Evolutionary conservation across 2,113 vertebrate species (phyloP), one percentile per base, ranked within the genome.

Genomic region (Ascaphus truei): DNA sequence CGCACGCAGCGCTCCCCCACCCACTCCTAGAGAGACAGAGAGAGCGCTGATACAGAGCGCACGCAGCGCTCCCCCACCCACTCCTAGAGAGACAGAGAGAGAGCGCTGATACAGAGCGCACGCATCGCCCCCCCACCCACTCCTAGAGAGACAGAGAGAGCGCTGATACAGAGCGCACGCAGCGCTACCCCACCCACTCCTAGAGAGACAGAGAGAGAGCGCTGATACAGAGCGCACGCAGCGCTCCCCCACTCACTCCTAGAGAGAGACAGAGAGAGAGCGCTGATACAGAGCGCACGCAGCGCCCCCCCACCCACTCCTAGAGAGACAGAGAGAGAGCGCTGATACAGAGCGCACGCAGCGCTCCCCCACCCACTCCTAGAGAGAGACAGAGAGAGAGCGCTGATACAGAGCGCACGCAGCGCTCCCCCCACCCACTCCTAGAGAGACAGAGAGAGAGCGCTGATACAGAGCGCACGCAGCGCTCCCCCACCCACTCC

Each of bases 291-390:
- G 96, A 98, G 79, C 98, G 98, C 59, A 98, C 89, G 81, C 96
- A 98, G 16, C 97, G 93, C 61, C 98, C 97, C 51, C 96, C 97
- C 29, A 99, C 97, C 97, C 97, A 99, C 79, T 99, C 97, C 96
- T 99, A 77, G 39, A 73, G 68, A 51, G 65, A 0, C 11, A 67
- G 15, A 16, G 16, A 11, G 13, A 7, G 0, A n/a, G n/a, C 68
- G 22, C 55, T n/a, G 30, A 18, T 4, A 3, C 48, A 10, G 96
- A 98, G 79, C 98, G 98, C 59, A 98, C 89, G 81, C 96, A 98
- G 16, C 97, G 93, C 61, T 99, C 97, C 51, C 96, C 97, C 29
- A 99, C 97, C 97, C 97, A 99, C 79, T 99, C 97, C 96, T 99
- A 77, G 39, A 73, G 68, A 51, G 65, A 0, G 12, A 67, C n/a